Percentiles rank a stretch among this genome's conserved stretches.
phyloP scores from a whole-genome alignment of 2,888 invertebrate species.

The Phasia obesa region DNA sequence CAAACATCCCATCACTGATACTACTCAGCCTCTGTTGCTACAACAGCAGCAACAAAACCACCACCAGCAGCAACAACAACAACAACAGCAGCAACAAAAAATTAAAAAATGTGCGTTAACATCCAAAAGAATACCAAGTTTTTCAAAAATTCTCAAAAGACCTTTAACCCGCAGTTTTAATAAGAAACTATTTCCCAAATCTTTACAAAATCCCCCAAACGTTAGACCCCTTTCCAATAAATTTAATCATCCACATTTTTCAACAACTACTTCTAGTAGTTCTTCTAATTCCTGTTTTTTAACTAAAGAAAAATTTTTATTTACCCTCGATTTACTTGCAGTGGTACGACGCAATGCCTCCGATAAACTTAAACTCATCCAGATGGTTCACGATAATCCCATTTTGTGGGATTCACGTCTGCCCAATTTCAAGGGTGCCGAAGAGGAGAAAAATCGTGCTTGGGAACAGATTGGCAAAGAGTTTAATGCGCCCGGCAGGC shows the following conservation, averaged over 20 bases:
- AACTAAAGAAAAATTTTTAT: slow-evolving; percentile 74
- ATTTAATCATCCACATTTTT: slow-evolving; percentile 24
- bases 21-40: slow-evolving; percentile 48
- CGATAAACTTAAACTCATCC: slow-evolving; percentile 80
- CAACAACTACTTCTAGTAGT: slow-evolving; percentile 48
- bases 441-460: slow-evolving; percentile 81
- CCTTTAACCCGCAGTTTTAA: slow-evolving; percentile 67
- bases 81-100: slow-evolving; percentile 74
- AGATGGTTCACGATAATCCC: slow-evolving; percentile 81
- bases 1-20: slow-evolving; percentile 64
- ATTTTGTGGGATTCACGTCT: slow-evolving; percentile 81
- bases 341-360: slow-evolving; percentile 82
- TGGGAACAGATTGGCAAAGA: slow-evolving; percentile 81
- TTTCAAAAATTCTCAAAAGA: slow-evolving; percentile 55
- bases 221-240: background rate
- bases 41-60: slow-evolving; percentile 61
- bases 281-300: slow-evolving; percentile 56
- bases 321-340: slow-evolving; percentile 76
- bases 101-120: slow-evolving; percentile 74
- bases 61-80: slow-evolving; percentile 41
- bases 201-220: slow-evolving; percentile 13
- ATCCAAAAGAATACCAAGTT: slow-evolving; percentile 60
- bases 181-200: slow-evolving; percentile 35
- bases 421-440: slow-evolving; percentile 81
- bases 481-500: slow-evolving; percentile 80